These are phyloP conservation scores for Drosophila arawakana DNA, from an alignment of 1,140 invertebrate species.

Conservation along the genomic window DNA sequence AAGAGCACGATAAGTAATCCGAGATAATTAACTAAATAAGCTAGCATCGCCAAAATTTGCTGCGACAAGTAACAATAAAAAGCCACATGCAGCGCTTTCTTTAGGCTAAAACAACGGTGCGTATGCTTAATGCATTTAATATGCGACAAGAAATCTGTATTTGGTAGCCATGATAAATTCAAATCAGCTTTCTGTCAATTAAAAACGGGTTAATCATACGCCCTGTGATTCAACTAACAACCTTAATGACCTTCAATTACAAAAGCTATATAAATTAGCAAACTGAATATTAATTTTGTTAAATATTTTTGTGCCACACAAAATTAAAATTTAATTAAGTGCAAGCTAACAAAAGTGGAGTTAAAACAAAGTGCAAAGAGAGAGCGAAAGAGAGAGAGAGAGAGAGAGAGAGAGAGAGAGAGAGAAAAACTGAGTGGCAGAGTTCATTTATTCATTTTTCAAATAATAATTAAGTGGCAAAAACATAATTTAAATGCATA, in stretches of 20 bases:
- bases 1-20: conserved; percentile 73
- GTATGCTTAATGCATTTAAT: conserved; percentile 30
- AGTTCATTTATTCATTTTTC: conserved; percentile 61
- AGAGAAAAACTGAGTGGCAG: background rate
- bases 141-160: background rate
- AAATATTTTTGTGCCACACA: conserved; percentile 64
- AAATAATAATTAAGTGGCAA: conserved; percentile 70
- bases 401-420: background rate
- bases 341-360: background rate
- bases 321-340: conserved; percentile 75
- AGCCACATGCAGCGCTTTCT: conserved; percentile 30
- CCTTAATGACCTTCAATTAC: conserved; percentile 12
- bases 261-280: conserved; percentile 59
- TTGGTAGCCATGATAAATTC: background rate
- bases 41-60: conserved; percentile 76
- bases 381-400: background rate
- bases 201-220: conserved; percentile 26
- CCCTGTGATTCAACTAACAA: background rate
- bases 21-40: conserved; percentile 81
- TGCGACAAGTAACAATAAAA: conserved; percentile 49
- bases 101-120: conserved; percentile 10
- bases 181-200: conserved; percentile 5
- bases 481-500: conserved; percentile 61
- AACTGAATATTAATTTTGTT: conserved; percentile 53
- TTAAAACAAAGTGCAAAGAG: background rate